Evolutionary conservation across 1,140 invertebrate genomes (phyloP).

Genomic region (Drosophila willistoni): DNA sequence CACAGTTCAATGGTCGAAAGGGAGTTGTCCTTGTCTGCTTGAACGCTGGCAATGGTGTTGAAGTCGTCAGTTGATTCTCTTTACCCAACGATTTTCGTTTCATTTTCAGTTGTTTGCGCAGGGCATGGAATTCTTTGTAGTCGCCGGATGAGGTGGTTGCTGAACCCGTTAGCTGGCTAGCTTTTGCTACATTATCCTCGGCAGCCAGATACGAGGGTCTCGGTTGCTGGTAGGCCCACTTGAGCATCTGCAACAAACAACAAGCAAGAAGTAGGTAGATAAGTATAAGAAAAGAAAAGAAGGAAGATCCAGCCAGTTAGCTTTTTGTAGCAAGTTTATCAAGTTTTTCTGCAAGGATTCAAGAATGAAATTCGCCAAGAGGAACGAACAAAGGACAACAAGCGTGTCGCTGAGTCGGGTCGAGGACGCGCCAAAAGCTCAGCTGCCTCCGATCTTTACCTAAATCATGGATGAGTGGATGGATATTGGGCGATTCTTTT

Average conservation of each 20-base stretch:
- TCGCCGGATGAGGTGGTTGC: slow-evolving; percentile 14
- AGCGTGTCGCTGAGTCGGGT: background rate
- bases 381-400: slow-evolving; percentile 47
- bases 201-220: slow-evolving; percentile 66
- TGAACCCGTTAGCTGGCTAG: slow-evolving; percentile 5
- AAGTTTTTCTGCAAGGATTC: slow-evolving; percentile 53
- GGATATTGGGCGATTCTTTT: background rate
- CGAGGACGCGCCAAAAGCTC: slow-evolving; percentile 30
- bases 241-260: slow-evolving; percentile 61
- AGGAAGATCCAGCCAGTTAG: slow-evolving; percentile 39
- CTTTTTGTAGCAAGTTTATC: slow-evolving; percentile 33
- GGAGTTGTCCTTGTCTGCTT: slow-evolving; percentile 13
- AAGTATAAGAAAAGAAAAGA: slow-evolving; percentile 33
- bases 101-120: slow-evolving; percentile 35
- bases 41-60: slow-evolving; percentile 66
- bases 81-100: slow-evolving; percentile 63
- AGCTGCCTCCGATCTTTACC: slow-evolving; percentile 15
- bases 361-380: background rate
- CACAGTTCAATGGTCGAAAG: slow-evolving; percentile 1
- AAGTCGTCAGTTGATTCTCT: slow-evolving; percentile 74
- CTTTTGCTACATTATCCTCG: slow-evolving; percentile 27
- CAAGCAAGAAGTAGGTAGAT: slow-evolving; percentile 23
- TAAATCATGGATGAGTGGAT: background rate
- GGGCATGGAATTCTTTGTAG: slow-evolving; percentile 52
- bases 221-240: slow-evolving; percentile 80